Base-by-base conservation (phyloP, 2,888 invertebrate species). In the Caenorhabditis sp. region DNA sequence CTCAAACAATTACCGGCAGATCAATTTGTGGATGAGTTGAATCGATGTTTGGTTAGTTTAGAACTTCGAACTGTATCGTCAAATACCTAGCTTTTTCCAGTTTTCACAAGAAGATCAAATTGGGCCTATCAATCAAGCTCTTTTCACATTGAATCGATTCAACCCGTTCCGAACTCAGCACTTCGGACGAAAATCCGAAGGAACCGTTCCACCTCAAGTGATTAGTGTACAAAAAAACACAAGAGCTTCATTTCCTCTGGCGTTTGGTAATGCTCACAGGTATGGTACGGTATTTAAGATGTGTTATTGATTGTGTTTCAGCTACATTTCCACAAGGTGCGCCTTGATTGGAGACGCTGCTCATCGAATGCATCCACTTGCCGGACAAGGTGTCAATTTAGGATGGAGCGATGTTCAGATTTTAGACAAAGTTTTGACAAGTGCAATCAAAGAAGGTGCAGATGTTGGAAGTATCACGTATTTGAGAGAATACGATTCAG, bases 331-430 rank as follows among this genome's bases (percentile, higher is more conserved):
- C n/a, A 91, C 92, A 4, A 92, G 94, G 5, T 92, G 93, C 6
- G 95, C 92, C 17, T 90, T 97, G 0, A 91, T 97, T 58, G 97
- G 97, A 12, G 91, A 91, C 88, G 90, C 91, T 31, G 91, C 91
- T 12, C 91, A 91, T 83, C 91, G 95, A 78, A 92, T 97, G 23
- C 97, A 99, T 89, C 97, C 97, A 0, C 88, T 99, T 79, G 97
- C 97, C 14, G 97, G 97, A 0, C 97, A 97, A 89, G 99, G 99
- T 8, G 95, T 97, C 0, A 99, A 99, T 90, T 90, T 99, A 55
- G 99, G 99, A 1, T 95, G 97, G 88, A 94, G 95, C 8, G 99
- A 99, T 89, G 92, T 95, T 0, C 89, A 91, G 36, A 91, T 91
- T 78, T 90, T 99, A n/a, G 91, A 92, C 0, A 89, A 92, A 58